Conservation (phyloP, 2,888 invertebrate genomes). For the Hirtodrosophila cameraria region DNA sequence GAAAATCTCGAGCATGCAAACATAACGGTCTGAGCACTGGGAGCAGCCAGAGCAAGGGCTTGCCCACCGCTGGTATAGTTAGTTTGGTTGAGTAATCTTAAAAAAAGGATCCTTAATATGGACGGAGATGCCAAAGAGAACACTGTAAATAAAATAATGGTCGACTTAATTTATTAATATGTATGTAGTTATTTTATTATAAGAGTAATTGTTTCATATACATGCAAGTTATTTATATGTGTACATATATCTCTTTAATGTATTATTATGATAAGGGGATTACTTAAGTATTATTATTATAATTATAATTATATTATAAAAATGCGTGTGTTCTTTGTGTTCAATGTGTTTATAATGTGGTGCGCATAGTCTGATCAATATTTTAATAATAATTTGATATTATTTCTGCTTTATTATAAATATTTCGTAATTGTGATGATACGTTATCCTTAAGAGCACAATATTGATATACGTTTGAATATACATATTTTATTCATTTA, state of each 20-base stretch:
- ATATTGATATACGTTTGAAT: constrained; percentile 18
- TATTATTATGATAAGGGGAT: constrained; percentile 25
- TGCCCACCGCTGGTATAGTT: no score
- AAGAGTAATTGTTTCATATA: constrained; percentile 42
- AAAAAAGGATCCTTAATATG: no score
- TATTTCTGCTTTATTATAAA: constrained; percentile 13
- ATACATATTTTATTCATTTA: constrained; percentile 7
- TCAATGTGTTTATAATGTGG: constrained; percentile 22
- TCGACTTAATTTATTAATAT: constrained; percentile 7
- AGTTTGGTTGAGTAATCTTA: no score
- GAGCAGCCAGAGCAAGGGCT: no score
- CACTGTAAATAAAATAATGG: background rate
- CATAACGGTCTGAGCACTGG: no score
- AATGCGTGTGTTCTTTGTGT: constrained; percentile 14
- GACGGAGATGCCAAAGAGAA: no score
- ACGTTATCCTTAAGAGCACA: constrained; percentile 29
- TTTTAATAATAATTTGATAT: constrained; percentile 21
- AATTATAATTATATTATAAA: constrained; percentile 25
- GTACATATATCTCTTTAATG: constrained; percentile 21
- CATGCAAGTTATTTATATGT: constrained; percentile 29
- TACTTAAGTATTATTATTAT: constrained; percentile 17
- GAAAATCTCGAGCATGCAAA: no score
- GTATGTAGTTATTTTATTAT: constrained; percentile 40
- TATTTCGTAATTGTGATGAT: constrained; percentile 18
- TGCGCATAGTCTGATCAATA: constrained; percentile 31